These are phyloP conservation scores for Amphiduros pacificus DNA, from an alignment of 2,888 invertebrate genomes.

Conservation along the genomic window DNA sequence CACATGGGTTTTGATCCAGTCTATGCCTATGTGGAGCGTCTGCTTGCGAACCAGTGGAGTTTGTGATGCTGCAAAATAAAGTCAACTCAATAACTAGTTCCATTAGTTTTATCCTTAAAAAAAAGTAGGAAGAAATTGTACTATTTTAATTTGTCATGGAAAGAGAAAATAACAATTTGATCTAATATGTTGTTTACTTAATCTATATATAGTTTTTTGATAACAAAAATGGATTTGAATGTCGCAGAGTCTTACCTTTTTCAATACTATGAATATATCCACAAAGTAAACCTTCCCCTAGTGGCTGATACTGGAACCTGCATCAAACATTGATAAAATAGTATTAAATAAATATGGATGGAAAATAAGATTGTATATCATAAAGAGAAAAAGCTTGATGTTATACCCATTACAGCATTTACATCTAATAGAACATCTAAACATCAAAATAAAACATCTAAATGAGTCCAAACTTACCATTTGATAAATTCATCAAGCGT, in stretches of 20 bases:
- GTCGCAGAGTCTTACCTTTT: slow-evolving; percentile 28
- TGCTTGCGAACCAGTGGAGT: neutral
- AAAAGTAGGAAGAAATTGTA: neutral
- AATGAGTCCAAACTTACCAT: slow-evolving; percentile 35
- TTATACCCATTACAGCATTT: too few relatives aligned
- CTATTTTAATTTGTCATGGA: neutral
- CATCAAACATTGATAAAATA: slow-evolving; percentile 19
- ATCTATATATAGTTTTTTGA: neutral
- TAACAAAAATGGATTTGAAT: slow-evolving; percentile 1
- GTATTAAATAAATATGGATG: too few relatives aligned
- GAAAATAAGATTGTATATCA: too few relatives aligned
- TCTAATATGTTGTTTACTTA: too few relatives aligned
- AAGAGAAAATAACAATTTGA: too few relatives aligned
- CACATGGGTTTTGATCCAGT: neutral
- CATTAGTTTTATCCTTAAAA: neutral
- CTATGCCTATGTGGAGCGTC: neutral
- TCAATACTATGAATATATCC: slow-evolving; percentile 34
- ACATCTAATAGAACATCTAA: too few relatives aligned
- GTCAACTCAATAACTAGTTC: neutral
- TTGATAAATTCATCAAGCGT: slow-evolving; percentile 38
- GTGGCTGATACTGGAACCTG: slow-evolving; percentile 36
- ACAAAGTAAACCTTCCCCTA: slow-evolving; percentile 27
- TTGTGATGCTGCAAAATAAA: slow-evolving; percentile 27
- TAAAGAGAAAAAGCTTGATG: too few relatives aligned
- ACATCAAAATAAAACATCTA: too few relatives aligned